Evolutionary conservation across 2,797 vertebrate genomes (phyloP).

Genomic region (Hapalemur alaotrensis): DNA sequence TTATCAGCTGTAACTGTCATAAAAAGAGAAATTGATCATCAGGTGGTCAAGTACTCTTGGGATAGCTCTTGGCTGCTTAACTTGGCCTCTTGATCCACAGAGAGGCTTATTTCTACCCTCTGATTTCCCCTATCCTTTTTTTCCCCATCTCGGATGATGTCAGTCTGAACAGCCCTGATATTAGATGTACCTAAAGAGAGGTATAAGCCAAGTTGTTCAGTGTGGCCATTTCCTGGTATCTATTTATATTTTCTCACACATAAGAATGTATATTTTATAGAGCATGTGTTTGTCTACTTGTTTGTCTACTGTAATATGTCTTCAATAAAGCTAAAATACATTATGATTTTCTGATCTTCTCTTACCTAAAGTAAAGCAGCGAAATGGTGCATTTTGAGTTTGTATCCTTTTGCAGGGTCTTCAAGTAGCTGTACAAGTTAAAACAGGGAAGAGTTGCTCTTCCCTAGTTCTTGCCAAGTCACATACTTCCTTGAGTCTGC

Average conservation of each 20-base stretch:
- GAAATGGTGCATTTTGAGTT: not conserved
- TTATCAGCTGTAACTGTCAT: not conserved
- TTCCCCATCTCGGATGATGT: not conserved
- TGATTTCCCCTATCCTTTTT: not conserved
- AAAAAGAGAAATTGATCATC: conserved; percentile 29
- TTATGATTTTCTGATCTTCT: not conserved
- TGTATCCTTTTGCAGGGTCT: not conserved
- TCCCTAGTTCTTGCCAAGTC: not conserved
- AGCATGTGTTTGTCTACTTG: conserved; percentile 83
- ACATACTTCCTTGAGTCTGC: too few relatives aligned
- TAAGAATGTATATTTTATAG: conserved; percentile 88
- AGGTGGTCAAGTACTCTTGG: not conserved
- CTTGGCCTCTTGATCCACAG: not conserved
- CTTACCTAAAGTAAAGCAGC: not conserved
- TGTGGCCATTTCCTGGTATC: conserved; percentile 75
- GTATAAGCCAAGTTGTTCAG: conserved; percentile 56
- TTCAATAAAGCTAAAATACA: conserved; percentile 83
- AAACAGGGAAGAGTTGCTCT: not conserved
- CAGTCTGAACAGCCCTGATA: conserved; percentile 3
- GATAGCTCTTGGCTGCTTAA: not conserved
- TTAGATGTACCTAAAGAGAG: not conserved
- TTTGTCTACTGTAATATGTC: conserved; percentile 82
- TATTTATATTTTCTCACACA: conserved; percentile 84
- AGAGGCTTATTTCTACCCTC: not conserved
- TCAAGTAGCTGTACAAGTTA: not conserved